phyloP scores from a whole-genome alignment of 2,888 invertebrate species.

The Callimorpha dominula region DNA sequence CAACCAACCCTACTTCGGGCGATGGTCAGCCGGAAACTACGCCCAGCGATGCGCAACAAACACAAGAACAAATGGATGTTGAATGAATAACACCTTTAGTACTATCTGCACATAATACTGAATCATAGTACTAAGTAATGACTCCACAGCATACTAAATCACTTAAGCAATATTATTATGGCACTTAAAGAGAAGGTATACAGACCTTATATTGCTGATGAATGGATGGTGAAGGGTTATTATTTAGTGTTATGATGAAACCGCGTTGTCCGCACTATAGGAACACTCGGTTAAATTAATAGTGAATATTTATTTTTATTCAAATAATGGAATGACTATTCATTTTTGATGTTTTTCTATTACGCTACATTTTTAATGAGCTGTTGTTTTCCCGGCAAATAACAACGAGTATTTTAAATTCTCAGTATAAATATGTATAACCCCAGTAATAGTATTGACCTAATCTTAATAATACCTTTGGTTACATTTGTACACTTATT shows the following conservation, averaged over 20 bases:
- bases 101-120: slow-evolving; percentile 43
- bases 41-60: slow-evolving; percentile 48
- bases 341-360: slow-evolving; percentile 53
- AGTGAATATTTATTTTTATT: slow-evolving; percentile 72
- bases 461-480: slow-evolving; percentile 41
- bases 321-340: slow-evolving; percentile 56
- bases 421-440: slow-evolving; percentile 28
- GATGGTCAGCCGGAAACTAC: slow-evolving; percentile 62
- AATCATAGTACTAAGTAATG: slow-evolving; percentile 61
- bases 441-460: slow-evolving; percentile 49
- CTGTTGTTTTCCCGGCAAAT: slow-evolving; percentile 36
- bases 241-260: slow-evolving; percentile 55
- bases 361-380: slow-evolving; percentile 43
- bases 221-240: slow-evolving; percentile 34
- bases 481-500: slow-evolving; percentile 49
- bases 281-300: slow-evolving; percentile 61
- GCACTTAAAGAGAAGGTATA: background rate
- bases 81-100: slow-evolving; percentile 65
- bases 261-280: slow-evolving; percentile 46
- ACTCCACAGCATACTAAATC: slow-evolving; percentile 30
- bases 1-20: slow-evolving; percentile 66
- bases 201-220: slow-evolving; percentile 25
- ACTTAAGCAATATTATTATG: slow-evolving; percentile 13
- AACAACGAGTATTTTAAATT: slow-evolving; percentile 49
- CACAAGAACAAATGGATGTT: slow-evolving; percentile 82